Percentiles rank a stretch among this genome's conserved stretches.
These are phyloP conservation scores for Solenopsis fugax DNA, from an alignment of 1,140 invertebrate species.

Conservation along the genomic window DNA sequence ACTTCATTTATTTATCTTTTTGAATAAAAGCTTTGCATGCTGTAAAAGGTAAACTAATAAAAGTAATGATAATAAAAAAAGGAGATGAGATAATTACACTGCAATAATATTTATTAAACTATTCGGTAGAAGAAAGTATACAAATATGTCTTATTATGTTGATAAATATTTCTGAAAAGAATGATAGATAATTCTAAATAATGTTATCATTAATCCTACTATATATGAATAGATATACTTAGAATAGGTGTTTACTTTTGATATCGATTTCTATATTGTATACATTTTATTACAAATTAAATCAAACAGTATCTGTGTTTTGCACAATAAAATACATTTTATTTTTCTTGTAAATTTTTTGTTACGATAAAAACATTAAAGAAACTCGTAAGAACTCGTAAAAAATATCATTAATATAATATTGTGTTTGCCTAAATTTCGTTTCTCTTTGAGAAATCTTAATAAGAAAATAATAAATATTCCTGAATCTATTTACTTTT, in stretches of 20 bases:
- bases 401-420: not conserved
- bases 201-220: not conserved
- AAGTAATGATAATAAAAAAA: not conserved
- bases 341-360: not conserved
- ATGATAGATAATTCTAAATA: not conserved
- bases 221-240: not conserved
- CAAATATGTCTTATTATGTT: not conserved
- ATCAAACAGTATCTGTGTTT: not conserved
- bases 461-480: conserved; percentile 17
- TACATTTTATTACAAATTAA: not conserved
- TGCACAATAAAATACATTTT: not conserved
- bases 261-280: not conserved
- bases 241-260: not conserved
- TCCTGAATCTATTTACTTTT: not conserved
- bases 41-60: not conserved
- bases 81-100: not conserved
- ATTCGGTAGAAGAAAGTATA: not conserved
- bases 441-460: not conserved
- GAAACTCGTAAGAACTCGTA: not conserved
- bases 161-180: too few relatives aligned
- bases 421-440: not conserved
- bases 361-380: not conserved
- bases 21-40: too few relatives aligned
- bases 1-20: too few relatives aligned
- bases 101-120: conserved; percentile 6